A percentile compares a stretch with the other conserved stretches of the same genome.
Evolutionary conservation across 2,113 vertebrate genomes (phyloP).

Genomic region (Chunga burmeisteri): DNA sequence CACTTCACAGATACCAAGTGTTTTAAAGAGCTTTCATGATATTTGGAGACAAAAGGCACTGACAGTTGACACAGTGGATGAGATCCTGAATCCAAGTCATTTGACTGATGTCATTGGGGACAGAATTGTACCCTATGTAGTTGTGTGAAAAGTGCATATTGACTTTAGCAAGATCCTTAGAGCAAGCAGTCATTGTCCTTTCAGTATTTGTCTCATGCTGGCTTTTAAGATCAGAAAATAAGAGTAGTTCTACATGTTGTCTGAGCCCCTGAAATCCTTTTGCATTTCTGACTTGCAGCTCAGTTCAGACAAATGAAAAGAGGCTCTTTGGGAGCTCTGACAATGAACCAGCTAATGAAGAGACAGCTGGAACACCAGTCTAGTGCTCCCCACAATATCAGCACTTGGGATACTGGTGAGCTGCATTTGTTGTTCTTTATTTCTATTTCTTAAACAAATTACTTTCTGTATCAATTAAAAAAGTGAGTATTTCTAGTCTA

Average conservation of each 20-base stretch:
- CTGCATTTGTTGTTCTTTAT: constrained; percentile 70
- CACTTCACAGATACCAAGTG: not conserved
- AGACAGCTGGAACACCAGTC: constrained; percentile 97
- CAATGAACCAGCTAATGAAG: constrained; percentile 98
- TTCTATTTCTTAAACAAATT: constrained; percentile 46
- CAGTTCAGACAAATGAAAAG: constrained; percentile 98
- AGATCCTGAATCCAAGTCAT: not conserved
- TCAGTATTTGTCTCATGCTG: not conserved
- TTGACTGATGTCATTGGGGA: not conserved
- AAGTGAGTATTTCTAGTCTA: not conserved
- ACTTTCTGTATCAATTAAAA: constrained; percentile 5
- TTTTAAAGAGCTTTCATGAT: not conserved
- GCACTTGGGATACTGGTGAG: constrained; percentile 96
- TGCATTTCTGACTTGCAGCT: constrained; percentile 83
- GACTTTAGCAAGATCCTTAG: not conserved
- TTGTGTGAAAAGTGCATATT: not conserved
- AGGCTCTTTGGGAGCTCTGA: constrained; percentile 94
- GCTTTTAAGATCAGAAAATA: not conserved
- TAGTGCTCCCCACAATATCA: constrained; percentile 97
- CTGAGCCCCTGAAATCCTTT: constrained; percentile 63
- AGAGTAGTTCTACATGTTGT: constrained; percentile 50
- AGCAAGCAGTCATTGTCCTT: not conserved
- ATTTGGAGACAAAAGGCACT: not conserved
- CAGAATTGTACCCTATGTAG: not conserved
- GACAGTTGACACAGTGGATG: not conserved